Conservation (phyloP, 2,797 vertebrate genomes). For the Falco peregrinus region DNA sequence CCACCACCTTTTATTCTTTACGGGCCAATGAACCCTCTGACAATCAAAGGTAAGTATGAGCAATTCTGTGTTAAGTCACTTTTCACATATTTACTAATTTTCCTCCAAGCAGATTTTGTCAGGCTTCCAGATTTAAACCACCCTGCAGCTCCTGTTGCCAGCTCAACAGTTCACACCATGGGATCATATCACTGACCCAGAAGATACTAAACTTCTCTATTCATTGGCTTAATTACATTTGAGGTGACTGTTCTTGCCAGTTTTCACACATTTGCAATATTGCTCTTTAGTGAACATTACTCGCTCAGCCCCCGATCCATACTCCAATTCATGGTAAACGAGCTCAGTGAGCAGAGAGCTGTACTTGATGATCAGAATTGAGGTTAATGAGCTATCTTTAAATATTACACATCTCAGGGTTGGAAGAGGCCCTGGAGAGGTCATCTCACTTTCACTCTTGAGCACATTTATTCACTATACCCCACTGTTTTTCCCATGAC, state of each 20-base stretch:
- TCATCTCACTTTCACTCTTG: not conserved
- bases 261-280: not conserved
- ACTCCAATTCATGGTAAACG: not conserved
- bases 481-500: not conserved
- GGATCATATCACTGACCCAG: not conserved
- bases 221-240: not conserved
- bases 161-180: not conserved
- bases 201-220: not conserved
- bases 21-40: not conserved
- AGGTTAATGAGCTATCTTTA: not conserved
- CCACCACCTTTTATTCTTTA: not conserved
- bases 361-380: not conserved
- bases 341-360: not conserved
- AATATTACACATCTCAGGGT: not conserved
- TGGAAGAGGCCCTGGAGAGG: not conserved
- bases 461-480: not conserved
- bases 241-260: not conserved
- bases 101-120: not conserved
- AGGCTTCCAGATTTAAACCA: not conserved
- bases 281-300: not conserved
- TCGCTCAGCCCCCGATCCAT: not conserved
- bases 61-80: not conserved
- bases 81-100: not conserved
- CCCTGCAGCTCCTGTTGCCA: not conserved
- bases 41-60: not conserved